Conservation (phyloP, 2,113 vertebrate genomes). For the Lycocorax pyrrhopterus region DNA sequence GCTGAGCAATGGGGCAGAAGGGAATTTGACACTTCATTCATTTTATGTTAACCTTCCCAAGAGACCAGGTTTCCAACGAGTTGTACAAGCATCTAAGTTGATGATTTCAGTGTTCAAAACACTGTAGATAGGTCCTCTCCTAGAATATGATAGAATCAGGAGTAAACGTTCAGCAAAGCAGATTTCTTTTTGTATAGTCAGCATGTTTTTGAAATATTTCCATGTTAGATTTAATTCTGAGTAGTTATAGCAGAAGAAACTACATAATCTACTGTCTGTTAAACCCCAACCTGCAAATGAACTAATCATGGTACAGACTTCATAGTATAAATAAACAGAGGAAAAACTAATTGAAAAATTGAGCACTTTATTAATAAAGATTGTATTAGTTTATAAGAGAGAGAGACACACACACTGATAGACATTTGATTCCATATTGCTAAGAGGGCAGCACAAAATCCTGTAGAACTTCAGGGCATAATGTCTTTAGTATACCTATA, state of each 20-base stretch:
- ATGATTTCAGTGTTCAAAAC: background rate
- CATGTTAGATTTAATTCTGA: background rate
- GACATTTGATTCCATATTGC: background rate
- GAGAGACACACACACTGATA: background rate
- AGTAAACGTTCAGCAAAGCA: background rate
- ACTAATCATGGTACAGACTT: background rate
- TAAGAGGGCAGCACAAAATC: background rate
- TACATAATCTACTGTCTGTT: background rate
- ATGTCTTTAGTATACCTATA: background rate
- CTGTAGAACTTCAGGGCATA: background rate
- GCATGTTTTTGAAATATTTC: background rate
- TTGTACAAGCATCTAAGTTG: background rate
- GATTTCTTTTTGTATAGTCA: background rate
- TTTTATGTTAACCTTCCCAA: background rate
- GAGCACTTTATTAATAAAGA: background rate
- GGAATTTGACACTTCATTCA: background rate
- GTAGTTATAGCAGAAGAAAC: background rate
- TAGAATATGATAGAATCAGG: background rate
- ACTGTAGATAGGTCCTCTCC: background rate
- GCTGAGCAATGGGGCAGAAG: background rate
- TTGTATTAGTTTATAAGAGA: background rate
- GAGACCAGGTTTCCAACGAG: background rate
- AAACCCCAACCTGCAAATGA: background rate
- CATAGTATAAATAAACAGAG: background rate
- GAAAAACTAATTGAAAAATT: background rate